Evolutionary conservation across 2,113 vertebrate species (phyloP).

Genomic region (Heloderma charlesbogerti): DNA sequence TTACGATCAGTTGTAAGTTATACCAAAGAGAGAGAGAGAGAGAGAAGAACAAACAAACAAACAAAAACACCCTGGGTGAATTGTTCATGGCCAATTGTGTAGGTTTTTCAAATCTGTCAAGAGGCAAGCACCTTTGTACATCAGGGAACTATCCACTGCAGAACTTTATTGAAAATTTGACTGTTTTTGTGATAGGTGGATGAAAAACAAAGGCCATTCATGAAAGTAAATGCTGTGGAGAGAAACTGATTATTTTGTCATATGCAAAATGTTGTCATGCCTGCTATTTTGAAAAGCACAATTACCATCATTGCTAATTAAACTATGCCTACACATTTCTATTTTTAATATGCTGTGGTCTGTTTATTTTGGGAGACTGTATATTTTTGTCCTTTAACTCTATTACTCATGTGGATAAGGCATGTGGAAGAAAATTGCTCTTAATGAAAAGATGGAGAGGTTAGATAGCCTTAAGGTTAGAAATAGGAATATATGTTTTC

Average conservation of each 20-base stretch:
- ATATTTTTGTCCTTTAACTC: slow-evolving; percentile 15
- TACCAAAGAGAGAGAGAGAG: background rate
- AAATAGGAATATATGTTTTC: background rate
- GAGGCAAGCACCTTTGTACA: background rate
- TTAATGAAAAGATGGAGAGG: background rate
- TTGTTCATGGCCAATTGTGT: background rate
- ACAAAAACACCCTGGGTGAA: background rate
- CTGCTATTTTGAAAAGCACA: background rate
- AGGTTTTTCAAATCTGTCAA: background rate
- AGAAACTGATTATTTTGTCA: slow-evolving; percentile 29
- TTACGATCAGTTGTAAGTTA: too few species aligned
- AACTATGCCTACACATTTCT: slow-evolving; percentile 34
- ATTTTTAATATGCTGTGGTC: slow-evolving; percentile 36
- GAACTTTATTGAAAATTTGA: background rate
- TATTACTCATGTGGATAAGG: slow-evolving; percentile 39
- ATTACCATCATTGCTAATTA: slow-evolving; percentile 7
- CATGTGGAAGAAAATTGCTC: slow-evolving; percentile 39
- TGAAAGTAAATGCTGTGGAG: slow-evolving; percentile 35
- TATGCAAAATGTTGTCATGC: slow-evolving; percentile 5
- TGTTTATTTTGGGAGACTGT: slow-evolving; percentile 4
- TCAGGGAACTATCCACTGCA: background rate
- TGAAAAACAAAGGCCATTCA: background rate
- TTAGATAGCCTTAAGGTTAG: background rate
- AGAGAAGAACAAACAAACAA: too few species aligned
- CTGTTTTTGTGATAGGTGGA: background rate